Evolutionary conservation across 2,113 vertebrate genomes (phyloP).

Genomic region (Apistogramma diplotaenia): DNA sequence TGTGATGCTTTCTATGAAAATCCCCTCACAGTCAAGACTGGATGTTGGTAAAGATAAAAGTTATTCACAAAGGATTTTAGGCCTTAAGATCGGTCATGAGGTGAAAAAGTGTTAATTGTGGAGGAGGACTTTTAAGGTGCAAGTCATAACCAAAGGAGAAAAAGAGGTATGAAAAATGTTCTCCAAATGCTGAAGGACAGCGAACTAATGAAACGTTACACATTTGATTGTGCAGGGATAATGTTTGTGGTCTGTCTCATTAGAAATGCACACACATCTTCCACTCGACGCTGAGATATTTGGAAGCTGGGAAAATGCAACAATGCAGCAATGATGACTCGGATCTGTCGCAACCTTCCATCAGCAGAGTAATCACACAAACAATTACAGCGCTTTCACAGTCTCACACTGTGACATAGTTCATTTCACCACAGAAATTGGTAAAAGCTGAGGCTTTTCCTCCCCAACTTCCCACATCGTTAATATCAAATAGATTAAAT

Average conservation of each 20-base stretch:
- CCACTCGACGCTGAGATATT: not conserved
- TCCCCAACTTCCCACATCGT: not conserved
- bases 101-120: not conserved
- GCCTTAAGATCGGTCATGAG: not conserved
- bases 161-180: not conserved
- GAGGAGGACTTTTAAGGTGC: not conserved
- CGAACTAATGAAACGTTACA: not conserved
- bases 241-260: not conserved
- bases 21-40: not conserved
- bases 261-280: not conserved
- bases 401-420: not conserved
- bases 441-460: not conserved
- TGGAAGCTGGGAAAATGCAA: not conserved
- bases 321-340: not conserved
- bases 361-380: constrained; percentile 1
- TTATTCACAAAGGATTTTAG: not conserved
- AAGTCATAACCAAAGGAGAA: not conserved
- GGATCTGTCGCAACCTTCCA: not conserved
- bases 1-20: not conserved
- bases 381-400: not conserved
- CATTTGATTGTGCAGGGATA: not conserved
- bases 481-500: not conserved
- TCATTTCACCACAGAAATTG: constrained; percentile 2
- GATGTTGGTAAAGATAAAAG: not conserved
- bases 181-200: not conserved